A percentile compares a stretch with the other conserved stretches of the same genome.
Conservation (phyloP, 2,797 vertebrate genomes). For the Chromis chromis region DNA sequence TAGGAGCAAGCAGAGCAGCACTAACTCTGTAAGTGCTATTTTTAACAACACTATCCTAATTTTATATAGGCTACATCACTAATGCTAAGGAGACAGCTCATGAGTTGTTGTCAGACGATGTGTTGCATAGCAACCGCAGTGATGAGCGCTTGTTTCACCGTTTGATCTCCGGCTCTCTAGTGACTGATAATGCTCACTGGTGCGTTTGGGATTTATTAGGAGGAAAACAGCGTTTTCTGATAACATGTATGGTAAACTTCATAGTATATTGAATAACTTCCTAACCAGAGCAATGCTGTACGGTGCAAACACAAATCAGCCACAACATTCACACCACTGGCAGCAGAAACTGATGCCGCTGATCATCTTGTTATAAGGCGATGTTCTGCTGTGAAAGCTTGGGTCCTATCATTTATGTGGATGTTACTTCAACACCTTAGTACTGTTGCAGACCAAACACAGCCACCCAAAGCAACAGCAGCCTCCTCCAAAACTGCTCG, state of each 20-base stretch:
- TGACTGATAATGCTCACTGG: constrained; percentile 40
- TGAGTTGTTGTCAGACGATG: constrained; percentile 50
- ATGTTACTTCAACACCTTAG: too few species aligned
- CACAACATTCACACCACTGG: too few species aligned
- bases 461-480: neutral
- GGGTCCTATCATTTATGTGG: too few species aligned
- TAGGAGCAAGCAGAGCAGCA: constrained; percentile 3
- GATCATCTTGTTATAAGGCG: too few species aligned
- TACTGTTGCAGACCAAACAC: neutral
- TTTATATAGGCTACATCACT: constrained; percentile 27
- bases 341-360: too few species aligned
- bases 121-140: constrained; percentile 64
- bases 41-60: constrained; percentile 19
- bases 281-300: neutral
- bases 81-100: constrained; percentile 17
- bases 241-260: neutral
- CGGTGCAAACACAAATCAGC: neutral
- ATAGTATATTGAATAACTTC: rapidly evolving
- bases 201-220: constrained; percentile 21
- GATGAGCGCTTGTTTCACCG: constrained; percentile 35
- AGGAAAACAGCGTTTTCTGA: constrained; percentile 22
- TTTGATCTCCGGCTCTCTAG: constrained; percentile 53
- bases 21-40: constrained; percentile 27
- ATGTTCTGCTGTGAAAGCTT: too few species aligned
- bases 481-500: too few species aligned